These are phyloP conservation scores for Halichoerus grypus DNA, from an alignment of 2,113 vertebrate genomes.

Conservation along the genomic window DNA sequence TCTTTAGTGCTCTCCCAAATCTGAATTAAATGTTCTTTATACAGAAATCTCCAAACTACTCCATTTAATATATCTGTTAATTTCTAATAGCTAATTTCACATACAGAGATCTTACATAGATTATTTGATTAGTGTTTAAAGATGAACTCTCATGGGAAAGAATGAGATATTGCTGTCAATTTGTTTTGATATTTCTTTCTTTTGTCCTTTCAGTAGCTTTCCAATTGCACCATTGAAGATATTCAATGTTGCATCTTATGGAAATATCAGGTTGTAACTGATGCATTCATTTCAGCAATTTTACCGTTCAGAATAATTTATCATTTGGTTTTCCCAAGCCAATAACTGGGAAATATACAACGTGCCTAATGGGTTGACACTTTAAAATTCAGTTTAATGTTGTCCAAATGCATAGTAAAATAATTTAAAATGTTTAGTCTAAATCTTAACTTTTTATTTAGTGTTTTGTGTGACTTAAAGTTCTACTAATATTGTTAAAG, in stretches of 20 bases:
- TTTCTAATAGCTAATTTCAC: not conserved
- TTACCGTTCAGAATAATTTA: not conserved
- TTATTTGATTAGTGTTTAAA: constrained; percentile 27
- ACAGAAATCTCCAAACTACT: not conserved
- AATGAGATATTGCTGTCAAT: not conserved
- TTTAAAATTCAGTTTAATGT: not conserved
- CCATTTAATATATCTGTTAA: constrained; percentile 43
- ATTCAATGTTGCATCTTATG: not conserved
- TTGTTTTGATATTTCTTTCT: not conserved
- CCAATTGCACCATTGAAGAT: not conserved
- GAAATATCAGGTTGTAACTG: not conserved
- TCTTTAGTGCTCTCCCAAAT: not conserved
- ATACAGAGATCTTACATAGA: not conserved
- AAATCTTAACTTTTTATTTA: constrained; percentile 8
- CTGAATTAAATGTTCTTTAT: not conserved
- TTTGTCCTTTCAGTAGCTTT: not conserved
- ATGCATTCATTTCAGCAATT: not conserved
- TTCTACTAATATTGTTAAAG: not conserved
- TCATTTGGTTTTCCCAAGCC: not conserved
- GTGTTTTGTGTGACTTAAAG: not conserved
- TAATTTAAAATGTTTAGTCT: not conserved
- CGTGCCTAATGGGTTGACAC: not conserved
- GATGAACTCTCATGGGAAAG: not conserved
- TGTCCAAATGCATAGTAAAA: not conserved
- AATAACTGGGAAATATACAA: not conserved